Base-by-base conservation (phyloP, 1,140 invertebrate species). In the Euborellia annulipes region DNA sequence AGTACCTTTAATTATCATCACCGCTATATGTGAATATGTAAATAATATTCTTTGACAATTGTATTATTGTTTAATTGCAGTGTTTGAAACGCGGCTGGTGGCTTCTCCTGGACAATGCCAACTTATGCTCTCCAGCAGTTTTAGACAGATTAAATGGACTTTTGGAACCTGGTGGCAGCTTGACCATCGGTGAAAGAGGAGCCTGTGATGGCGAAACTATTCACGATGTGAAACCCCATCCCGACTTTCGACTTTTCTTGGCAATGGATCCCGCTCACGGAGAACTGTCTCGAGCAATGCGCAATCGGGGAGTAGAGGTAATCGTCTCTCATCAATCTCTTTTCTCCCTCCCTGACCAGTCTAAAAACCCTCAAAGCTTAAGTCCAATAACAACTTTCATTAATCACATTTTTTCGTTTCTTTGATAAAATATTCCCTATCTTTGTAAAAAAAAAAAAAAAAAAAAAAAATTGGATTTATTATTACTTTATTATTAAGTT, bases 231-330 rank as follows among this genome's bases (percentile, higher is more conserved):
- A 76, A 65, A 54, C 91, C 93, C 1, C 90, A 98, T 62, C 68
- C 75, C 27, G 75, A 96, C 58, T 99, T 98, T 60, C 76, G 93
- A 40, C 69, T 98, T 14, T 94, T 98, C 59, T 73, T 99, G 27
- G 83, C 90, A 0, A 90, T 97, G 77, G 84, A 98, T 69, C 89
- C 93, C 0, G 79, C 79, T 54, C 79, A 88, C 68, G 94, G 92
- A 1, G 89, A 95, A 64, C 85, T 99, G 46, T 99, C 95, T 3
- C 75, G 76, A 57, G 94, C 95, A 0, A 98, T 98, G 94, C 75
- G 93, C 48, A 99, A 99, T 61, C 72, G 95, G 60, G 91, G 93
- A 3, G 75, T 98, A 1, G 95, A 98, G 69, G 23, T 27, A 27
- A 11, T n/a, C n/a, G n/a, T n/a, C n/a, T n/a, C n/a, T n/a, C n/a